Evolutionary conservation across 1,140 invertebrate genomes (phyloP).

Genomic region (Paralvinella palmiformis): DNA sequence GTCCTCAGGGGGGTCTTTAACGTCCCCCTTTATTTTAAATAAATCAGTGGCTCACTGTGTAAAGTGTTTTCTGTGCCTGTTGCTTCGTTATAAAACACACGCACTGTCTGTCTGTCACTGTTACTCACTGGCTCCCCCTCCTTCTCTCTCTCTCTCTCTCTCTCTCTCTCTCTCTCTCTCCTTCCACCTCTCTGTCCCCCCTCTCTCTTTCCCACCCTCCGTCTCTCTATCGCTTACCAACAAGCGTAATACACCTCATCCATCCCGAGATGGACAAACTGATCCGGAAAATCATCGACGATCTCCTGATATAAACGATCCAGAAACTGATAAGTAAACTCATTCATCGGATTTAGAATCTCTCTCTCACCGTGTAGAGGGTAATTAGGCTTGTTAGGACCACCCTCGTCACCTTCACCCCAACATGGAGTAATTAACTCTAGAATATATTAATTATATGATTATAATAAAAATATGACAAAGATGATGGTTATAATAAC

Average conservation of each 20-base stretch:
- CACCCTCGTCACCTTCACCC: slow-evolving; percentile 17
- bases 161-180: not conserved
- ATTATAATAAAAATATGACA: not conserved
- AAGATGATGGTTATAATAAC: not conserved
- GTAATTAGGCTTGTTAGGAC: slow-evolving; percentile 17
- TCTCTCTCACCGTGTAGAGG: slow-evolving; percentile 20
- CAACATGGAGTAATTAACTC: slow-evolving; percentile 25
- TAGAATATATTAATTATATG: not conserved
- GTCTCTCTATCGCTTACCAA: slow-evolving; percentile 58
- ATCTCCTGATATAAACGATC: slow-evolving; percentile 39
- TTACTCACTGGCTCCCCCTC: not conserved
- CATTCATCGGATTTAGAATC: slow-evolving; percentile 22
- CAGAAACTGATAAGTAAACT: slow-evolving; percentile 36
- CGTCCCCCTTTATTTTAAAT: no score
- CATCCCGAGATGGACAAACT: slow-evolving; percentile 61
- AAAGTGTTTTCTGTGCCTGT: no score
- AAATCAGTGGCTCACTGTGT: no score
- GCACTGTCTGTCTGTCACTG: not conserved
- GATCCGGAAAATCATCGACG: slow-evolving; percentile 41
- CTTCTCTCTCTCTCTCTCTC: not conserved
- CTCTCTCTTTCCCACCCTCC: not conserved
- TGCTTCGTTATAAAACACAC: not conserved
- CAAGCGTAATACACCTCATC: slow-evolving; percentile 84
- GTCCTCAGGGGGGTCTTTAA: no score
- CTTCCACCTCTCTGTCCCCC: not conserved